A percentile compares a stretch with the other conserved stretches of the same genome.
Conservation (phyloP, 2,113 vertebrate genomes). For the Vidua macroura region DNA sequence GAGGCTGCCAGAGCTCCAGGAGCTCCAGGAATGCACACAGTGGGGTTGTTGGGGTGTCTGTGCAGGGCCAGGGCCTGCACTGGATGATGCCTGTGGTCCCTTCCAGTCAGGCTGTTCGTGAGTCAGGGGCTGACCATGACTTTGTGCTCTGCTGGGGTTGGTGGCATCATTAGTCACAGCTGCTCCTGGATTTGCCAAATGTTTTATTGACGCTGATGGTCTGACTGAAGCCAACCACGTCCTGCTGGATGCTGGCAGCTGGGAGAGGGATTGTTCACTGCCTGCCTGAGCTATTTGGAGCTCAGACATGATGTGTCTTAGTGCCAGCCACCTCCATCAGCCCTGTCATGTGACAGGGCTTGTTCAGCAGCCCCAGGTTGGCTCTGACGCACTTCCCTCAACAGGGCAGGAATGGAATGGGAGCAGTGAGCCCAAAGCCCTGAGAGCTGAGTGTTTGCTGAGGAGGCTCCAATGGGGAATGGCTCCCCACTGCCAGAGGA, state of each 20-base stretch:
- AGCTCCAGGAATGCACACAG: neutral
- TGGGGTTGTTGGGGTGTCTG: neutral
- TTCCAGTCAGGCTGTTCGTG: neutral
- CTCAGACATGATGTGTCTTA: neutral
- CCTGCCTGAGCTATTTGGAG: neutral
- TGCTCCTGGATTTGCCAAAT: neutral
- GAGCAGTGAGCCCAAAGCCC: neutral
- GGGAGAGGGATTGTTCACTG: neutral
- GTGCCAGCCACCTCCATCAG: neutral
- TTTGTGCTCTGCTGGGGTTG: neutral
- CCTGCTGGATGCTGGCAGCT: neutral
- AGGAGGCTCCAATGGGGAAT: neutral
- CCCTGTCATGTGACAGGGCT: neutral
- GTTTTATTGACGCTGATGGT: neutral
- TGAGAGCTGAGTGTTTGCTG: neutral
- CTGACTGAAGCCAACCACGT: neutral
- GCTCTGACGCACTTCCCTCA: neutral
- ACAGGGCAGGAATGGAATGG: neutral
- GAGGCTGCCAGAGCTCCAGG: neutral
- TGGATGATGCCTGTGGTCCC: neutral
- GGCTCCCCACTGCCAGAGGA: neutral
- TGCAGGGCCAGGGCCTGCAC: neutral
- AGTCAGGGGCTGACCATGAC: neutral
- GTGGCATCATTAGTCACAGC: neutral
- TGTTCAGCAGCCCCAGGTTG: fast-evolving